Base-by-base conservation (phyloP, 1,140 invertebrate genomes). In the Lucilia sericata region DNA sequence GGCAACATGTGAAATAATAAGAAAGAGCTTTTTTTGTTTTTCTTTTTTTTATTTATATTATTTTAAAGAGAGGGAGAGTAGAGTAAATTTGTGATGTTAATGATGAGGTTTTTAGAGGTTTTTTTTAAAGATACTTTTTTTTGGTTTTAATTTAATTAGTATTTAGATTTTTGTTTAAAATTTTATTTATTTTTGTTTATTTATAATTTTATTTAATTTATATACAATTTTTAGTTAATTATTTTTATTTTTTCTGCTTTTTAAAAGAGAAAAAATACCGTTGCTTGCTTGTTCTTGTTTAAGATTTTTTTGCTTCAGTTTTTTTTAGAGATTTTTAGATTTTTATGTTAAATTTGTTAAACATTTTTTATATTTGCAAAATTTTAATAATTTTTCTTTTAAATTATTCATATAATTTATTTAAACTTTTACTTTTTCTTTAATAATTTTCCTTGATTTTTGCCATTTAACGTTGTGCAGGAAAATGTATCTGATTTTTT, bases 401-500 rank as follows among this genome's bases (percentile, higher is more conserved):
- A 47, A 19, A 49, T 47, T 30, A 30, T 75, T 36, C 30, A 75
- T 49, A 75, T 49, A 47, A 76, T 76, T 76, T 47, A 19, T 42
- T 36, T 17, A 80, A 51, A 80, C 76, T 80, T 80, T 80, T 49
- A 5, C 75, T 78, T 78, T 78, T 19, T 17, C 17, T 78, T 5
- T 13, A 30, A 30, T 7, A 12, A 10, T 74, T 74, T 74, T 74
- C 7, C 5, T 7, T 25, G 7, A 21, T 25, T 25, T 34, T 34
- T 75, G 34, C 60, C 74, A 42, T 36, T 78, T 78, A 36, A 36
- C 8, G 34, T 78, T 42, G 13, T 8, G 30, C 74, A 5, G 25
- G 42, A 80, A 51, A 80, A 51, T 80, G 76, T 80, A 80, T 80
- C 42, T 49, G 21, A 51, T 78, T 42, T 17, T 78, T n/a, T 47